Evolutionary conservation across 2,888 invertebrate genomes (phyloP).

Genomic region (Sthenelais limicola): DNA sequence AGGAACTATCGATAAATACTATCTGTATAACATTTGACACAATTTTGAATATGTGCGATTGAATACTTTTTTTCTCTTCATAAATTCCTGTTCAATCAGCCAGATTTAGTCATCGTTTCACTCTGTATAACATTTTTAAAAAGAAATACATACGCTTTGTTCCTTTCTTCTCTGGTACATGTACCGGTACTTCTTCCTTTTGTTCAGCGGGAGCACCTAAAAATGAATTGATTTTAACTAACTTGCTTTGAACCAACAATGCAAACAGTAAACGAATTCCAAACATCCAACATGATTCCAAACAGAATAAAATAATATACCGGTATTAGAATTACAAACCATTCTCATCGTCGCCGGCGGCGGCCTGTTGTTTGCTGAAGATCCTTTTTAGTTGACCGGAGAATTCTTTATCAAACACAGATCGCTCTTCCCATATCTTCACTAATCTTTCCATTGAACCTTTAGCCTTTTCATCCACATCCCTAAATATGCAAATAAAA

Average conservation of each 20-base stretch:
- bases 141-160: conserved; percentile 22
- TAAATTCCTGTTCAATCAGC: too few species aligned
- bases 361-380: conserved; percentile 15
- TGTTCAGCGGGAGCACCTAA: neutral
- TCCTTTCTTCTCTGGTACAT: neutral
- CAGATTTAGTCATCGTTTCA: too few species aligned
- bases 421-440: conserved; percentile 74
- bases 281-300: neutral
- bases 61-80: too few species aligned
- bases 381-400: conserved; percentile 83
- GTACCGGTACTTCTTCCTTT: conserved; percentile 10
- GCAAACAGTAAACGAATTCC: neutral
- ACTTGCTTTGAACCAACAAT: neutral
- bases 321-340: neutral
- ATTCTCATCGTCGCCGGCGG: neutral
- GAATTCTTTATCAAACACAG: conserved; percentile 80
- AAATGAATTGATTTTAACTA: neutral
- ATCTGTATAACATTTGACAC: too few species aligned
- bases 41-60: too few species aligned
- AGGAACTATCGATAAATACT: too few species aligned
- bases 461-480: conserved; percentile 70
- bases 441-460: conserved; percentile 72
- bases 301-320: neutral
- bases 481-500: conserved; percentile 58
- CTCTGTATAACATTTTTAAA: too few species aligned